A percentile compares a stretch with the other conserved stretches of the same genome.
These are phyloP conservation scores for Dasyprocta punctata DNA, from an alignment of 2,113 vertebrate species.

Conservation along the genomic window DNA sequence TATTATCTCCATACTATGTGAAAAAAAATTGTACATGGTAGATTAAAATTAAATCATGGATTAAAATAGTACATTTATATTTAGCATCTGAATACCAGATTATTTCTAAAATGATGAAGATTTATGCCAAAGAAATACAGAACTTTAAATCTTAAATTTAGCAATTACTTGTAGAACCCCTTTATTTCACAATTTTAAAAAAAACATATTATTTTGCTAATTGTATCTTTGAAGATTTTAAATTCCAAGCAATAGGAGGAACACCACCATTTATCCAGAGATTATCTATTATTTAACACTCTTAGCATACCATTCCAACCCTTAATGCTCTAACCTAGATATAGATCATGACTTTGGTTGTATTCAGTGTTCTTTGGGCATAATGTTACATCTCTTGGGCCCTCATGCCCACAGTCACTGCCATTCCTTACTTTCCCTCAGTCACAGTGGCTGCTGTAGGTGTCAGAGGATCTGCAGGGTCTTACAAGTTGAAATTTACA, in stretches of 20 bases:
- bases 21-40: neutral
- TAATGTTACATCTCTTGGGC: neutral
- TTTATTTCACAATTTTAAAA: neutral
- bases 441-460: neutral
- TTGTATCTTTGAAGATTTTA: neutral
- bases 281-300: neutral
- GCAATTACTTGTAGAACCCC: neutral
- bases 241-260: neutral
- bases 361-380: neutral
- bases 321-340: neutral
- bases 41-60: neutral
- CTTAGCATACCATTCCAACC: neutral
- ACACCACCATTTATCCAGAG: neutral
- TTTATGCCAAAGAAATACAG: neutral
- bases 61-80: neutral
- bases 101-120: constrained; percentile 39
- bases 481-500: neutral
- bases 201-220: neutral
- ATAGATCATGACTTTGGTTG: neutral
- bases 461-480: neutral
- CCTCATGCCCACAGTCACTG: neutral
- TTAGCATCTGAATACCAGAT: constrained; percentile 30
- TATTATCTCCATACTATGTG: neutral
- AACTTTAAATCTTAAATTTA: neutral
- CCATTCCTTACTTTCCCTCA: neutral